Percentiles rank a stretch among this genome's conserved stretches.
These are phyloP conservation scores for Phortica variegata DNA, from an alignment of 1,140 invertebrate species.

Conservation along the genomic window DNA sequence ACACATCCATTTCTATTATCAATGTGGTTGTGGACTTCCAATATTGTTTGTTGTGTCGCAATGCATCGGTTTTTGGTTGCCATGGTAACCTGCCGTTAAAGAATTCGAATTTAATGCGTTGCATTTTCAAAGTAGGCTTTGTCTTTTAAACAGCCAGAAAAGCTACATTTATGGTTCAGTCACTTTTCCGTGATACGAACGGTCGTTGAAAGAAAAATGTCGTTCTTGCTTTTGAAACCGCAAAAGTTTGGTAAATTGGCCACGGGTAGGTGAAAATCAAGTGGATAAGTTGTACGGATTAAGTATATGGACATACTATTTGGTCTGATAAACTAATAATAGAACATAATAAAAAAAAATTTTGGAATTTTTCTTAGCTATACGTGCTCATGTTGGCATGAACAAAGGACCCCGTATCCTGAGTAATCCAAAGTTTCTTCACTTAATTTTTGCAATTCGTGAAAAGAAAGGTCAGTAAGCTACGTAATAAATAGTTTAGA, in stretches of 20 bases:
- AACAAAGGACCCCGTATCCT: too few relatives aligned
- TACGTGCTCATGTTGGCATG: too few relatives aligned
- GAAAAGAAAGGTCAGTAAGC: background rate
- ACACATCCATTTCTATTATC: constrained; percentile 47
- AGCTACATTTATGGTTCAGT: background rate
- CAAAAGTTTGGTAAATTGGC: constrained; percentile 11
- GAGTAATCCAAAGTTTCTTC: too few relatives aligned
- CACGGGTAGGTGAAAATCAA: constrained; percentile 14
- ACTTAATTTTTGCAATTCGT: background rate
- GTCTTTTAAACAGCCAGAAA: background rate
- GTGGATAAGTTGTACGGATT: too few relatives aligned
- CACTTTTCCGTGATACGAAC: background rate
- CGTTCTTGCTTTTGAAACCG: constrained; percentile 1
- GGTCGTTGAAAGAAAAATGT: constrained; percentile 16
- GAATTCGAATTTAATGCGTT: too few relatives aligned
- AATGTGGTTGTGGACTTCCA: too few relatives aligned
- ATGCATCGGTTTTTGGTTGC: constrained; percentile 1
- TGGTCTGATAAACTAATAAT: too few relatives aligned
- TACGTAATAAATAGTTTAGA: background rate
- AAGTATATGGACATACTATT: too few relatives aligned
- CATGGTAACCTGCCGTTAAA: constrained; percentile 21
- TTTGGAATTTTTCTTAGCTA: too few relatives aligned
- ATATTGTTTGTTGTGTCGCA: constrained; percentile 1
- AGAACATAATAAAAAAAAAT: too few relatives aligned
- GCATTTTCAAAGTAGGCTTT: background rate